These are phyloP conservation scores for Uria lomvia DNA, from an alignment of 2,113 vertebrate genomes.

Conservation along the genomic window DNA sequence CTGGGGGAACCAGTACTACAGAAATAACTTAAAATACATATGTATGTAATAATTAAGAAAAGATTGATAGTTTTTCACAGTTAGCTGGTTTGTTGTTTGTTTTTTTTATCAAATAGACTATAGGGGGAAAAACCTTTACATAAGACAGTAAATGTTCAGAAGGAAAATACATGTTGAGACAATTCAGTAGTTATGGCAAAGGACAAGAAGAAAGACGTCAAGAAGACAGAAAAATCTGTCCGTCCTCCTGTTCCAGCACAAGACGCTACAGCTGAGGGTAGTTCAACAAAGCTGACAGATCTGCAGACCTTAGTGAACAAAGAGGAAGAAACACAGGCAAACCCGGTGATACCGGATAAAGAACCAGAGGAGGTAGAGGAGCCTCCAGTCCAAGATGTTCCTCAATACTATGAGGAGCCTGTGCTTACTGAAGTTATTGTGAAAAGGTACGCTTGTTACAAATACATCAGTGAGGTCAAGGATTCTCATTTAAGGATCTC, in stretches of 20 bases:
- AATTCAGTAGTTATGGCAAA: slow-evolving; percentile 55
- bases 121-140: background rate
- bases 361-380: background rate
- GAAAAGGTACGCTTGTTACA: slow-evolving; percentile 72
- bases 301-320: background rate
- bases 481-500: background rate
- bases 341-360: background rate
- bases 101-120: background rate
- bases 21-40: background rate
- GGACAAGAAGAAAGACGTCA: slow-evolving; percentile 70
- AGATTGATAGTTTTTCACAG: accelerated
- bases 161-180: background rate
- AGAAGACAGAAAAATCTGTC: slow-evolving; percentile 47
- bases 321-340: background rate
- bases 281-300: background rate
- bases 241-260: background rate
- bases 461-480: background rate
- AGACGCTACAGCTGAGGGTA: background rate
- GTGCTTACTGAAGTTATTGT: slow-evolving; percentile 68
- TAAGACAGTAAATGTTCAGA: background rate
- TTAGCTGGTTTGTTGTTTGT: background rate
- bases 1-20: background rate
- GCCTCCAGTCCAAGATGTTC: background rate
- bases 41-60: background rate
- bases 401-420: slow-evolving; percentile 36